A percentile compares a stretch with the other conserved stretches of the same genome.
Evolutionary conservation across 2,113 vertebrate genomes (phyloP).

Genomic region (Sterrhoptilus dennistouni): DNA sequence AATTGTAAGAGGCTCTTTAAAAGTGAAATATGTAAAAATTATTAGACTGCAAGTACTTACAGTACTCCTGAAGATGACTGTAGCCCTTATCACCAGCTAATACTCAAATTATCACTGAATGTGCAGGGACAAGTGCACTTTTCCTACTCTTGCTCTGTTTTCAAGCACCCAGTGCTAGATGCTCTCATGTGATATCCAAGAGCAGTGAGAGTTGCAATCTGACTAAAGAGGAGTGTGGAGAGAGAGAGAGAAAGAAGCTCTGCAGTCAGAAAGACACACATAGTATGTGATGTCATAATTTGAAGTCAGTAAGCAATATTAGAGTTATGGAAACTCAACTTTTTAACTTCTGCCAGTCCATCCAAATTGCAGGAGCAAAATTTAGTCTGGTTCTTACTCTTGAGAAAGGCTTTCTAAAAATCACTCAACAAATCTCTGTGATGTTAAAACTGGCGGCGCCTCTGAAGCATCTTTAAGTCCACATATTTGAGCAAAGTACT

Average conservation of each 20-base stretch:
- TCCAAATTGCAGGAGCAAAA: not conserved
- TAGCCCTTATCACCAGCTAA: not conserved
- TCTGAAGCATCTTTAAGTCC: not conserved
- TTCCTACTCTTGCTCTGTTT: not conserved
- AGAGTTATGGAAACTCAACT: not conserved
- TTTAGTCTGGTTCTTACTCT: not conserved
- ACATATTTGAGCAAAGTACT: not conserved
- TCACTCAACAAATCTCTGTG: not conserved
- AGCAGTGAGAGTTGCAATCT: not conserved
- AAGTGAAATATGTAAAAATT: not conserved
- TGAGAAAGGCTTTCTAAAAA: not conserved
- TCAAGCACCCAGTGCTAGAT: not conserved
- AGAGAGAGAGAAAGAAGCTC: not conserved
- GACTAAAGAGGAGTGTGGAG: not conserved
- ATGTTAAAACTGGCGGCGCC: not conserved
- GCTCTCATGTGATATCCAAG: not conserved
- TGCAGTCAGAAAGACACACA: not conserved
- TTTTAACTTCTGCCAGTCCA: not conserved
- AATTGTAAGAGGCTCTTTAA: not conserved
- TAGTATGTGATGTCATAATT: not conserved
- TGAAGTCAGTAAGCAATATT: not conserved
- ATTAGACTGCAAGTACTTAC: not conserved
- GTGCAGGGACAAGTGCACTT: not conserved
- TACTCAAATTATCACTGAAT: not conserved
- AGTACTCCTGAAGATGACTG: not conserved